Conservation (phyloP, 1,140 invertebrate genomes). For the Mamestra configurata region DNA sequence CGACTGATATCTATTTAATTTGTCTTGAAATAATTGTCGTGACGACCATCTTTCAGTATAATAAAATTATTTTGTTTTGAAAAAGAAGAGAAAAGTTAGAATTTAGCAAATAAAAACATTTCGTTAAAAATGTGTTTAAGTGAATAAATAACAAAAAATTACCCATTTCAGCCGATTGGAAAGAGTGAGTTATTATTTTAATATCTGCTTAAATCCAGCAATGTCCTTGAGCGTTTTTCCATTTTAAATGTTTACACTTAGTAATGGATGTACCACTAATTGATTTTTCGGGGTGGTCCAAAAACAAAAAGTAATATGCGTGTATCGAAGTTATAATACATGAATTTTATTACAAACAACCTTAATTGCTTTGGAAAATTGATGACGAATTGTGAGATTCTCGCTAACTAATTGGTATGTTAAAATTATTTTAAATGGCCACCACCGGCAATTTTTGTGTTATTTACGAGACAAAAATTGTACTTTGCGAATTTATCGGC, state of each 20-base stretch:
- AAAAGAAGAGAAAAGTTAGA: neutral
- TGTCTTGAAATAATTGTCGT: conserved; percentile 38
- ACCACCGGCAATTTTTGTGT: conserved; percentile 60
- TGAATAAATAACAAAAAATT: too few relatives aligned
- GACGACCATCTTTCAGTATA: neutral
- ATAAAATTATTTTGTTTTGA: neutral
- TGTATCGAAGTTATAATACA: neutral
- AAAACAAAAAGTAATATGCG: neutral
- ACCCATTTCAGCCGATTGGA: neutral
- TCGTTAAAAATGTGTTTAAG: too few relatives aligned
- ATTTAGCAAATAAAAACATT: neutral
- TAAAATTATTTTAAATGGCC: conserved; percentile 43
- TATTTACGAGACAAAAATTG: conserved; percentile 70
- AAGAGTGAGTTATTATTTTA: neutral
- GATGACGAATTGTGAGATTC: conserved; percentile 39
- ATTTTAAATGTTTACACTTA: neutral
- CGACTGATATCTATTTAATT: conserved; percentile 69
- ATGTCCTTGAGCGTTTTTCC: neutral
- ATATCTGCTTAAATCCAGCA: neutral
- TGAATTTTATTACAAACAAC: conserved; percentile 19
- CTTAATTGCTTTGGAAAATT: conserved; percentile 45
- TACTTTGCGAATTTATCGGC: conserved; percentile 63
- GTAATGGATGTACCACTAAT: neutral
- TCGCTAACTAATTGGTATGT: conserved; percentile 44
- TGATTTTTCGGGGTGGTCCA: conserved; percentile 6